Evolutionary conservation across 2,888 invertebrate genomes (phyloP), one percentile per base, ranked within the genome.

Genomic region (Serripes groenlandicus): DNA sequence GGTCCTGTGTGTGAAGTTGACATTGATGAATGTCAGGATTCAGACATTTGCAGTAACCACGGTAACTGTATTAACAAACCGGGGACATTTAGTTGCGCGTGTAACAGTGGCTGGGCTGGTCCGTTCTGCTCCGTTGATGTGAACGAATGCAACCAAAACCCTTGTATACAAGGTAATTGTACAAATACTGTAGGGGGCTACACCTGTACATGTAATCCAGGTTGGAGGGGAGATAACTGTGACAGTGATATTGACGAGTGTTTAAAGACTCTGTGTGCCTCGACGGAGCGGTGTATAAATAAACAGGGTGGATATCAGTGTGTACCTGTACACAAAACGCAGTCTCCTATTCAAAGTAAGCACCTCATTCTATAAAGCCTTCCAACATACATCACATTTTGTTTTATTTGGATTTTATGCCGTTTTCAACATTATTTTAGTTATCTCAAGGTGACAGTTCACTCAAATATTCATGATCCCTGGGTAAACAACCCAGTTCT

Each of bases 241-340:
- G 30, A 30, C 9, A 32, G 28, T 11, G 42, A 75, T 26, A 64
- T 62, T n/a, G 32, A 78, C 35, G 75, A 78, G 56, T 81, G 81
- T 71, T 34, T 23, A 9, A 62, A 34, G 4, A 32, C 0, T 28
- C 78, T 78, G 23, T 87, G 87, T 75, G 2, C 28, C 15, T 74
- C 78, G 32, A 78, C 78, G 1, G 81, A 71, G 15, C 75, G 32
- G 23, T 88, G 88, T 81, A n/a, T 64, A 1, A 84, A 88, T 35
- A 78, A 78, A n/a, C 30, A 54, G 7, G 81, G 83, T 1, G 74
- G 75, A 42, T 88, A 77, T 75, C 37, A 28, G 9, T 88, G 87
- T 49, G 54, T 70, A 21, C 26, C 37, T 35, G 37, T 64, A 1
- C 64, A 64, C 21, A n/a, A n/a, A n/a, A n/a, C n/a, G n/a, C 42